Evolutionary conservation across 1,140 invertebrate species (phyloP).

Genomic region (Ladona fulva): DNA sequence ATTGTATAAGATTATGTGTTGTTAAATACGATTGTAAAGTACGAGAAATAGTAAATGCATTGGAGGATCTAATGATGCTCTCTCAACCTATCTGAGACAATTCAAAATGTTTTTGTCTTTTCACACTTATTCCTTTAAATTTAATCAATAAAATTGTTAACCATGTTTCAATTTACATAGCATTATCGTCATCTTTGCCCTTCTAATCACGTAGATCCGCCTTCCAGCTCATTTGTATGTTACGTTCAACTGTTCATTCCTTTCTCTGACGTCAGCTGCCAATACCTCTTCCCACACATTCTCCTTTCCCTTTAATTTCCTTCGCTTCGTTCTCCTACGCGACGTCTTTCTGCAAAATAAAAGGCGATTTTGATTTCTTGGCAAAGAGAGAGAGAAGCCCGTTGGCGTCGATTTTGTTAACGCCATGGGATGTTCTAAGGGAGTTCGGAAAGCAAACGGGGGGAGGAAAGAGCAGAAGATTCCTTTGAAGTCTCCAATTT

Average conservation of each 20-base stretch:
- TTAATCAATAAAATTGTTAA: too few species aligned
- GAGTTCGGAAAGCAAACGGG: not conserved
- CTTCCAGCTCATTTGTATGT: not conserved
- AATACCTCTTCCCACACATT: not conserved
- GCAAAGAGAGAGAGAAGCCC: not conserved
- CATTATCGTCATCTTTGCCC: too few species aligned
- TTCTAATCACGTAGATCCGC: too few species aligned
- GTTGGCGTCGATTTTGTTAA: not conserved
- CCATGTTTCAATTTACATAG: too few species aligned
- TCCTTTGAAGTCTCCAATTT: slow-evolving; percentile 3
- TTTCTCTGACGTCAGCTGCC: not conserved
- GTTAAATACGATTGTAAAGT: too few species aligned
- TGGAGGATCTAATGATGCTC: too few species aligned
- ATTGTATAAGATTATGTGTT: too few species aligned
- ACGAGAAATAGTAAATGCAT: too few species aligned
- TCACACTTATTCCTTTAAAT: too few species aligned
- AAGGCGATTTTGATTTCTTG: not conserved
- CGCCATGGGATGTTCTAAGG: not conserved
- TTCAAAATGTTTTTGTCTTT: too few species aligned
- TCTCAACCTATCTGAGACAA: too few species aligned
- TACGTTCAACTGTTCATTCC: not conserved
- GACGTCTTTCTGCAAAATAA: not conserved
- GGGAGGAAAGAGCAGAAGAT: not conserved
- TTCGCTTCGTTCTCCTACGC: not conserved
- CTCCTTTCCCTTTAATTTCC: not conserved